Evolutionary conservation across 2,888 invertebrate species (phyloP).

Genomic region (Protodeltote pygarga): DNA sequence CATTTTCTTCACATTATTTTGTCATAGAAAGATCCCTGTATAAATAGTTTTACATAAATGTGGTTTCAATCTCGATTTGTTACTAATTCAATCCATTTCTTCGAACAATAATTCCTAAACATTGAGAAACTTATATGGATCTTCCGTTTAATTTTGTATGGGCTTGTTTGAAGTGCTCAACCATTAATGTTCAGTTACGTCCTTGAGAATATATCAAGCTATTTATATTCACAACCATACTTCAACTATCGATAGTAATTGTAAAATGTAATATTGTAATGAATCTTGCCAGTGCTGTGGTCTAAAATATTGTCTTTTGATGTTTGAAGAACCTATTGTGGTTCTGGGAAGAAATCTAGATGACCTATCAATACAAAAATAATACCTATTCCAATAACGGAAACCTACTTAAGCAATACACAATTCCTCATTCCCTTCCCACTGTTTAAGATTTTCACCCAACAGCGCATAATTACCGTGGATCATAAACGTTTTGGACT

Average conservation of each 20-base stretch:
- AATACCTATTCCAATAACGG: not conserved
- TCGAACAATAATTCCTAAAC: constrained; percentile 42
- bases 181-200: constrained; percentile 47
- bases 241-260: constrained; percentile 38
- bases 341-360: no score
- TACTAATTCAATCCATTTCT: constrained; percentile 27
- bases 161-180: constrained; percentile 48
- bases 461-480: constrained; percentile 28
- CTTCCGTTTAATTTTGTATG: constrained; percentile 44
- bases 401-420: constrained; percentile 20
- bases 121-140: constrained; percentile 42
- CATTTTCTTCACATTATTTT: no score
- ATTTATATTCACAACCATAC: constrained; percentile 52
- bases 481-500: constrained; percentile 17
- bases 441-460: constrained; percentile 37
- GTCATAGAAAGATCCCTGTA: no score
- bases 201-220: constrained; percentile 48
- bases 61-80: constrained; percentile 19
- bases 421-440: constrained; percentile 33
- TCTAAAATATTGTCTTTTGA: constrained; percentile 14
- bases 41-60: no score
- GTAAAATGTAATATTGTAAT: constrained; percentile 39
- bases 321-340: no score
- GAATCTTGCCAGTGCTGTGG: constrained; percentile 19
- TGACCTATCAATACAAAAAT: no score